These are phyloP conservation scores for Hycleus phaleratus DNA, from an alignment of 1,140 invertebrate species.

Conservation along the genomic window DNA sequence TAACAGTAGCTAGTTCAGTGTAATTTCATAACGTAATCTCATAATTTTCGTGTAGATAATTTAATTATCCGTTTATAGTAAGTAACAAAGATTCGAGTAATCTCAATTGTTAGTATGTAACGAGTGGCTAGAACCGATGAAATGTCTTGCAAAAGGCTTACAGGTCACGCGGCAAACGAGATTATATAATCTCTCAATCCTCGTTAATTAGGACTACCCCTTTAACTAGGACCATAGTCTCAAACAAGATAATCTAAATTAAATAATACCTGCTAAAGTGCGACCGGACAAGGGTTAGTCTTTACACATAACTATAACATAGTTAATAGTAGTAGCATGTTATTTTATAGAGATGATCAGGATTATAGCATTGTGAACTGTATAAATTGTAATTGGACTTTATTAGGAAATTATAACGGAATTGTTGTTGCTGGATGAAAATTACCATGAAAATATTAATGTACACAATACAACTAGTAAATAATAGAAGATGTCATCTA, in stretches of 20 bases:
- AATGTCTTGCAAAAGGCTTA: constrained; percentile 20
- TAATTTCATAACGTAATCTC: not conserved
- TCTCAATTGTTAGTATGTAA: not conserved
- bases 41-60: constrained; percentile 6
- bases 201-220: constrained; percentile 9
- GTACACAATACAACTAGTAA: too few relatives aligned
- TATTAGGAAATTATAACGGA: too few relatives aligned
- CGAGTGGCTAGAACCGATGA: constrained; percentile 5
- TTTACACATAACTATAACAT: not conserved
- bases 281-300: constrained; percentile 1
- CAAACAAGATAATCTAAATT: constrained; percentile 21
- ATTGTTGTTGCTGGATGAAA: too few relatives aligned
- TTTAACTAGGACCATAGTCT: not conserved
- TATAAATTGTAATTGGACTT: too few relatives aligned
- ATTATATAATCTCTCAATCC: constrained; percentile 22
- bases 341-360: not conserved
- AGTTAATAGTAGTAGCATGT: not conserved
- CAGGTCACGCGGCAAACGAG: constrained; percentile 20
- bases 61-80: constrained; percentile 10
- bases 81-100: constrained; percentile 8
- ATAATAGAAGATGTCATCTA: too few relatives aligned
- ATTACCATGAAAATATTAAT: too few relatives aligned
- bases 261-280: constrained; percentile 18
- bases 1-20: too few relatives aligned
- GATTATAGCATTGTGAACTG: not conserved